A percentile compares a stretch with the other conserved stretches of the same genome.
Conservation (phyloP, 1,140 invertebrate species). For the Mesaphorura yosii region DNA sequence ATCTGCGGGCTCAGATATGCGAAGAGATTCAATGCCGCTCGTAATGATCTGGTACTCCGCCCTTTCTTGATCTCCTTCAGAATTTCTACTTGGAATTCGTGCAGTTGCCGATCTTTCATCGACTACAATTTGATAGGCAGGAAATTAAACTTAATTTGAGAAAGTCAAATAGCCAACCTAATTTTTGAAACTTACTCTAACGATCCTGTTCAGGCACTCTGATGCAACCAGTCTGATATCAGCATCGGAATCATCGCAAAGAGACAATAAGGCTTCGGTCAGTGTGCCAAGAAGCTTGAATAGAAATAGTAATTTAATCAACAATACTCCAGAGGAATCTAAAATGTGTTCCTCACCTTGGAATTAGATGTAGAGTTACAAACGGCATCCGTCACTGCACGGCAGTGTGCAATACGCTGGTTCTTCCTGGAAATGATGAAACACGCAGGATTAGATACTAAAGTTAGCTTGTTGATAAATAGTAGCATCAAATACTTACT, state of each 20-base stretch:
- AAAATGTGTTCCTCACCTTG: slow-evolving; percentile 15
- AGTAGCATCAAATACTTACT: slow-evolving; percentile 12
- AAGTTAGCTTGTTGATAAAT: neutral
- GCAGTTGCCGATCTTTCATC: slow-evolving; percentile 16
- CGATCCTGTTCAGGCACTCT: slow-evolving; percentile 65
- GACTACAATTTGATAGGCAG: slow-evolving; percentile 18
- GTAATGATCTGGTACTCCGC: slow-evolving; percentile 51
- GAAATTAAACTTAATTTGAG: neutral
- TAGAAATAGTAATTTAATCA: neutral
- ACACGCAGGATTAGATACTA: neutral
- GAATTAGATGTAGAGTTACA: too few relatives aligned
- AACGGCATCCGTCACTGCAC: slow-evolving; percentile 26
- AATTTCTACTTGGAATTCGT: slow-evolving; percentile 60
- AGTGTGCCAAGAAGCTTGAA: slow-evolving; percentile 51
- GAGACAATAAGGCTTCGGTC: slow-evolving; percentile 55
- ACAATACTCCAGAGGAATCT: slow-evolving; percentile 23
- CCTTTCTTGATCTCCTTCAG: slow-evolving; percentile 71
- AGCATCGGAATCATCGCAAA: slow-evolving; percentile 64
- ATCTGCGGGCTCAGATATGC: slow-evolving; percentile 52
- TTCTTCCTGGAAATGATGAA: slow-evolving; percentile 21
- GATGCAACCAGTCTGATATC: slow-evolving; percentile 64
- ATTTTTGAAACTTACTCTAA: slow-evolving; percentile 45
- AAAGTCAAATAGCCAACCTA: neutral
- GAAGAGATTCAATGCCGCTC: slow-evolving; percentile 62
- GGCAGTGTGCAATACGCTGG: slow-evolving; percentile 25